Evolutionary conservation across 2,113 vertebrate genomes (phyloP).

Genomic region (Dendrocopos noguchii): DNA sequence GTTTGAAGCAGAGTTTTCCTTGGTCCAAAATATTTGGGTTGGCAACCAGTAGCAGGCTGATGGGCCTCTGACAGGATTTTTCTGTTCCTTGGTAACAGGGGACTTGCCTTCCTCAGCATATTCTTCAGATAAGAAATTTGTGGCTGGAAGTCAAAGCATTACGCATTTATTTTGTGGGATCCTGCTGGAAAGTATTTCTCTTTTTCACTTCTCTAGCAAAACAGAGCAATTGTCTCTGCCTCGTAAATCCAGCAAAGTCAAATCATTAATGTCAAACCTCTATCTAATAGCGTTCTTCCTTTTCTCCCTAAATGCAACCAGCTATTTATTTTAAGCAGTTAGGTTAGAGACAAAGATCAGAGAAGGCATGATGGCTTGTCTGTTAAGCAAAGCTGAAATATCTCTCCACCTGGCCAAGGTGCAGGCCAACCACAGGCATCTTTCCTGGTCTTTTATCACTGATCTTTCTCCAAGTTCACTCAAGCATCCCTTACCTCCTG

Average conservation of each 20-base stretch:
- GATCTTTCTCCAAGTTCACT: constrained; percentile 54
- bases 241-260: constrained; percentile 3
- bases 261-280: background rate
- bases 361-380: background rate
- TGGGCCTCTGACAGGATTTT: background rate
- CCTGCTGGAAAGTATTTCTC: background rate
- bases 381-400: constrained; percentile 41
- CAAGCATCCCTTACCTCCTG: constrained; percentile 52
- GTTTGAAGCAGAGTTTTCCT: constrained; percentile 5
- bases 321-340: constrained; percentile 12
- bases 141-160: background rate
- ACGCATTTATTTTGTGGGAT: background rate
- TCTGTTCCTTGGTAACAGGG: background rate
- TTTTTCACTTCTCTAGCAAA: constrained; percentile 1
- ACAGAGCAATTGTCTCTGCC: background rate
- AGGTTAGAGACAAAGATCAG: background rate
- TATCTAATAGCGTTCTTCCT: background rate
- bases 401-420: constrained; percentile 44
- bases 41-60: background rate
- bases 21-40: background rate
- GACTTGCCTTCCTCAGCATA: background rate
- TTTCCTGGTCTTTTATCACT: constrained; percentile 16
- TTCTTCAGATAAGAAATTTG: background rate
- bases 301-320: background rate
- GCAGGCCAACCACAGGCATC: constrained; percentile 5